A percentile compares a stretch with the other conserved stretches of the same genome.
phyloP scores from a whole-genome alignment of 2,797 vertebrate species.

The Acridotheres tristis region DNA sequence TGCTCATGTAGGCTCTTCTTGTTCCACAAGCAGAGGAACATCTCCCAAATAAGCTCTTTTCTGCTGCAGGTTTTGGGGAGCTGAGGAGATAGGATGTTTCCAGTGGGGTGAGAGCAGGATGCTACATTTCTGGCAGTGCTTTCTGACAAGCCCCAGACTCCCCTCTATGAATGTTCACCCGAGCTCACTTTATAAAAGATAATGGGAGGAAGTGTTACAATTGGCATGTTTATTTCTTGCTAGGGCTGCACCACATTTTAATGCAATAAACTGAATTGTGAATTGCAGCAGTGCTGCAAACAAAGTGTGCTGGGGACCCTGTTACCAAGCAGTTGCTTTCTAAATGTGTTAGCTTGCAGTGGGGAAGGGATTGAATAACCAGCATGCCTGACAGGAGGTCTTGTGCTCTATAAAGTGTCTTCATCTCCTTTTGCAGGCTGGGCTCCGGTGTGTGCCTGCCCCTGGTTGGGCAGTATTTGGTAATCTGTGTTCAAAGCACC shows the following conservation, averaged over 20 bases:
- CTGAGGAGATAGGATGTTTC: too few relatives aligned
- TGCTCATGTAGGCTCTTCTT: not conserved
- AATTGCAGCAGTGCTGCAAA: not conserved
- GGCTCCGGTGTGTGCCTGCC: not conserved
- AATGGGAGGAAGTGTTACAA: not conserved
- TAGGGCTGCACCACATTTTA: not conserved
- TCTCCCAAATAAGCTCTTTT: not conserved
- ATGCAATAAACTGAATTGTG: constrained; percentile 10
- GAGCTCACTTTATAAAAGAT: not conserved
- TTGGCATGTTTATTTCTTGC: not conserved
- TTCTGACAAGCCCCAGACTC: not conserved
- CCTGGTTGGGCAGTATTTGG: not conserved
- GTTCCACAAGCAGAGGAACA: not conserved
- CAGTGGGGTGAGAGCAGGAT: rapidly evolving
- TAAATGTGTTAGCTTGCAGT: not conserved
- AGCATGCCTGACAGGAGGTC: rapidly evolving
- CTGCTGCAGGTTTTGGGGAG: not conserved
- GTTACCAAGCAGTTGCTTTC: not conserved
- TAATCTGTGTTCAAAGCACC: not conserved
- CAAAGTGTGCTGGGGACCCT: not conserved
- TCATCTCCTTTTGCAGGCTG: not conserved
- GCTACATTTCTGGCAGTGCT: rapidly evolving
- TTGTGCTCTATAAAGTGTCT: rapidly evolving
- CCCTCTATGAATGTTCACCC: not conserved
- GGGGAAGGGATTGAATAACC: not conserved